Base-by-base conservation (phyloP, 2,113 vertebrate genomes). In the Fregetta grallaria region DNA sequence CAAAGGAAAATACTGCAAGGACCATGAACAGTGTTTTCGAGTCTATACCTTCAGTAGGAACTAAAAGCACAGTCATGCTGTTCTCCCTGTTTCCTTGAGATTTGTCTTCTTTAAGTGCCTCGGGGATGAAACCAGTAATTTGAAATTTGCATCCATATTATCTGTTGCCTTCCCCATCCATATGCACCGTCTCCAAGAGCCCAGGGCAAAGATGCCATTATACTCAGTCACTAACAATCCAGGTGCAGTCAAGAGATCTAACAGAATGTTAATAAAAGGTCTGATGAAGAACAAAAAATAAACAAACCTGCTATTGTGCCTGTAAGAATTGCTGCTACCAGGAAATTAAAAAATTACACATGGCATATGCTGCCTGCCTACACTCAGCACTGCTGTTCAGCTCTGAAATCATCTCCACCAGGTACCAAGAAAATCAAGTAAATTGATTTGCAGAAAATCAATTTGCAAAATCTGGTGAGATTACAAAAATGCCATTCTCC, bases 201-300 rank as follows among this genome's bases (percentile, higher is more conserved):
- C 95, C 63, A 62, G 93, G 96, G 93, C 88, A 93, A 92, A 96
- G 95, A 97, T 97, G 96, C 96, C 91, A 59, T 92, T 53, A 86
- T 63, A 65, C 67, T 90, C 89, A 93, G 92, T 93, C 92, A 94
- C 88, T 92, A 30, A 85, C 79, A 90, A 79, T 19, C 95, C 97
- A 97, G 96, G 96, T 97, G 96, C 96, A 96, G 25, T 80, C 61
- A 67, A 49, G 61, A 92, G 90, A 91, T 88, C 93, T 79, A 95
- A 86, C 90, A 95, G 93, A 73, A 97, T 92, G 88, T 97, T 97
- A 96, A 97, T 97, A 97, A 96, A 96, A 93, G 67, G 42, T 77
- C 86, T 95, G 94, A 96, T 50, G 93, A 97, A 94, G 97, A 97
- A 94, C 59, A 91, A 95, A 94, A 95, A 96, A 84, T 50, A 97